Base-by-base conservation (phyloP, 2,797 vertebrate species). In the Mallotus villosus region DNA sequence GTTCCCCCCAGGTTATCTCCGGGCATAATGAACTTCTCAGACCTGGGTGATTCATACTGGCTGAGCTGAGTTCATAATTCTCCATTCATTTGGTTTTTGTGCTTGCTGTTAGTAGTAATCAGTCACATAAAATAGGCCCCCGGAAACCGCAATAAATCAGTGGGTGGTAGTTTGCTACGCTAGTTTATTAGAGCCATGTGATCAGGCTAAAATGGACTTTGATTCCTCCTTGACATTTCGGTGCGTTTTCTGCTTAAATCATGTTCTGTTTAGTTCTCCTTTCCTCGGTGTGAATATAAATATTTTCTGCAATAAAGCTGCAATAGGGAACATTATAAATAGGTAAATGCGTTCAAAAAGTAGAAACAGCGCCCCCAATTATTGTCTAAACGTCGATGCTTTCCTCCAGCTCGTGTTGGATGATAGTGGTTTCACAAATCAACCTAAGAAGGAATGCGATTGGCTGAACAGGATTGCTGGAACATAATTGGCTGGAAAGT, bases 21-120 rank as follows among this genome's bases (percentile, higher is more conserved):
- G 5, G 24, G 41, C 68, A 41, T 78, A 77, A 78, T 84, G 73
- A 63, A 69, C 63, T 19, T 25, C 9, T 68, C 72, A 64, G 51
- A 69, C n/a, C 57, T 5, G 77, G 73, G 76, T 83, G 78, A 85
- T 83, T 85, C 67, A 58, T 63, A 27, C 34, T 66, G 74, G 75
- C 34, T 68, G 77, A 81, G 78, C 64, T 58, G 69, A 83, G 72
- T 86, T 84, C 81, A 81, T 85, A 83, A 84, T 84, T 86, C 77
- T 49, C 58, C 22, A 84, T 87, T 83, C 80, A 85, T 87, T 81
- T 85, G 81, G 72, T 81, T 67, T 77, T 84, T 77, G 72, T 83
- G 79, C 86, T 82, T 77, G 74, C 75, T 66, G 80, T 68, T 76
- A 75, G 70, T 68, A 80, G 84, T 82, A 82, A 82, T 86, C 78